These are phyloP conservation scores for Oreotrochilus melanogaster DNA, from an alignment of 2,113 vertebrate species.

Conservation along the genomic window DNA sequence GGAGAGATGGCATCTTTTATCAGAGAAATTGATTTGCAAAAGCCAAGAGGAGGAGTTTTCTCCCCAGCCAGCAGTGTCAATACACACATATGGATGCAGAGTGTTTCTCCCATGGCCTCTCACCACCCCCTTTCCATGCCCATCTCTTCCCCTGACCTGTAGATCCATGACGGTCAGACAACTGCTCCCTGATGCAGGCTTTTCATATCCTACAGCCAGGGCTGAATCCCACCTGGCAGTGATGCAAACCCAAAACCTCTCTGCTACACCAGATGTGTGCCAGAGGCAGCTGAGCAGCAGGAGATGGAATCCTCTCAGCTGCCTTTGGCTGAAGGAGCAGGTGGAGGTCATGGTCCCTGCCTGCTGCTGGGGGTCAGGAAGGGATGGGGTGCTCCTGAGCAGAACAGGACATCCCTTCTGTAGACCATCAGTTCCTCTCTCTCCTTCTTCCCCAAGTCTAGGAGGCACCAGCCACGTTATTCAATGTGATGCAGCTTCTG, in stretches of 20 bases:
- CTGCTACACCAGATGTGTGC: not conserved
- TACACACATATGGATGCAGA: not conserved
- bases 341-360: rapidly evolving
- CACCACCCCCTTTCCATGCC: not conserved
- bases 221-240: not conserved
- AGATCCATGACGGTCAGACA: not conserved
- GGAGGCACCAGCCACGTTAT: not conserved
- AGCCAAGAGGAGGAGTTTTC: not conserved
- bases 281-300: not conserved
- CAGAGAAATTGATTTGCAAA: constrained; percentile 19
- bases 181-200: not conserved
- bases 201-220: not conserved
- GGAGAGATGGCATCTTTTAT: constrained; percentile 19
- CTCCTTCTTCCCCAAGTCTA: not conserved
- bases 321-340: not conserved
- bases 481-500: not conserved
- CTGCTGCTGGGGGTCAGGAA: not conserved
- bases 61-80: not conserved
- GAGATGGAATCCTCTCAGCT: rapidly evolving
- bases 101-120: not conserved
- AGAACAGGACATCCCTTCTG: not conserved
- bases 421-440: not conserved
- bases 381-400: not conserved
- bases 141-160: not conserved
- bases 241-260: not conserved